Evolutionary conservation across 2,888 invertebrate species (phyloP).

Genomic region (Torymus tubicola): DNA sequence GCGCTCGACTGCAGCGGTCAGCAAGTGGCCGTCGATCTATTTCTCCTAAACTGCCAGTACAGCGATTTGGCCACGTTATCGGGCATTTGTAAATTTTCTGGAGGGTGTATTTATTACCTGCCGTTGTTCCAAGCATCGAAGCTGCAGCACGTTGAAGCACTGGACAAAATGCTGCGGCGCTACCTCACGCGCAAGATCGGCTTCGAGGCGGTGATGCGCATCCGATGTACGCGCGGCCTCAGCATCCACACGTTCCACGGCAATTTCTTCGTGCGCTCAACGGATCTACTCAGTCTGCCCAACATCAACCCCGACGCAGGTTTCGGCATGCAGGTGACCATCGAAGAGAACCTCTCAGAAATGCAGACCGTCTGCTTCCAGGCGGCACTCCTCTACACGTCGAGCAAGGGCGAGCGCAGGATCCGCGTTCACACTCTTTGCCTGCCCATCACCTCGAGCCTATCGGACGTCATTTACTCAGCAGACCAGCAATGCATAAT

Average conservation of each 20-base stretch:
- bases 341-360: conserved; percentile 93
- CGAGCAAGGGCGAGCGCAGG: conserved; percentile 94
- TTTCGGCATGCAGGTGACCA: conserved; percentile 97
- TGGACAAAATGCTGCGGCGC: conserved; percentile 87
- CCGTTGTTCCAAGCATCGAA: conserved; percentile 89
- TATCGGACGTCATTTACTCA: conserved; percentile 90
- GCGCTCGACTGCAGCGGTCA: conserved; percentile 98
- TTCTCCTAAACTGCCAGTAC: conserved; percentile 94
- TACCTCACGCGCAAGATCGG: conserved; percentile 98
- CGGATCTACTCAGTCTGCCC: conserved; percentile 95
- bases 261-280: conserved; percentile 98
- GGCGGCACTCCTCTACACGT: conserved; percentile 97
- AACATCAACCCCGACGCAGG: conserved; percentile 99
- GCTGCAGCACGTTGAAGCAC: conserved; percentile 83
- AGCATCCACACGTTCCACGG: conserved; percentile 99
- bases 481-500: conserved; percentile 97
- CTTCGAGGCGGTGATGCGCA: conserved; percentile 98
- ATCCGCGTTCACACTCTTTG: conserved; percentile 99
- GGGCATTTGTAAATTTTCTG: conserved; percentile 96
- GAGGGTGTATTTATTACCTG: conserved; percentile 94
- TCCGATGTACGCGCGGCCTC: conserved; percentile 94
- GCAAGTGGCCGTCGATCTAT: conserved; percentile 96
- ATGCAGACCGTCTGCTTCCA: conserved; percentile 96
- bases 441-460: conserved; percentile 89
- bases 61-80: conserved; percentile 93